A percentile compares a stretch with the other conserved stretches of the same genome.
Conservation (phyloP, 92 coral and sea anemone species). For the Paragorgia papillata region DNA sequence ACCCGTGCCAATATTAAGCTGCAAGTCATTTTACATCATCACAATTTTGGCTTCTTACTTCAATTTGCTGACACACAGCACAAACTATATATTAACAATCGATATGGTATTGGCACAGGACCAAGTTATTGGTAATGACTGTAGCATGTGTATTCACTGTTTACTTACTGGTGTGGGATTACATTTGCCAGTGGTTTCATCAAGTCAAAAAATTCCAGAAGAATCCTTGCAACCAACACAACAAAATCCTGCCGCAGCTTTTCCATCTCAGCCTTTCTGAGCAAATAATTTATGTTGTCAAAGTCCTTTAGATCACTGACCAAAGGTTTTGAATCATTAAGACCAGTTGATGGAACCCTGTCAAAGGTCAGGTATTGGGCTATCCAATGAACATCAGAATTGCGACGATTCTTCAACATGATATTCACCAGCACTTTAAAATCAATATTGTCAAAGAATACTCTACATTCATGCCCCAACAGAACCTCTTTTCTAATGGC, state of each 20-base stretch:
- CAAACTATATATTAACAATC: too few relatives aligned
- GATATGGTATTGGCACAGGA: too few relatives aligned
- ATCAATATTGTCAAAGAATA: slow-evolving; percentile 60
- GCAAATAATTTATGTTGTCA: slow-evolving; percentile 53
- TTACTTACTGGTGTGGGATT: too few relatives aligned
- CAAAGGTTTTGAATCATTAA: slow-evolving; percentile 54
- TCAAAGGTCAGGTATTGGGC: slow-evolving; percentile 58
- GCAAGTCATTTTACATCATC: too few relatives aligned
- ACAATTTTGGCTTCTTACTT: too few relatives aligned
- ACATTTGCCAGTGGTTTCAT: too few relatives aligned
- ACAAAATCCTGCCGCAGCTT: slow-evolving; percentile 45
- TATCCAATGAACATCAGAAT: slow-evolving; percentile 63
- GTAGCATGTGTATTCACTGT: too few relatives aligned
- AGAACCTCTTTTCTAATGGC: slow-evolving; percentile 20
- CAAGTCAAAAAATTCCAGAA: slow-evolving; percentile 50
- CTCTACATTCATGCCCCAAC: slow-evolving; percentile 33
- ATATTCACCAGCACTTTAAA: slow-evolving; percentile 55
- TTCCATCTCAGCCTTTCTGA: slow-evolving; percentile 37
- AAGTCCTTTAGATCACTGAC: slow-evolving; percentile 22
- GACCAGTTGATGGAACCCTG: slow-evolving; percentile 41
- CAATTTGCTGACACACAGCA: too few relatives aligned
- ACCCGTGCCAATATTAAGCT: too few relatives aligned
- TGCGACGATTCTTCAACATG: slow-evolving; percentile 36
- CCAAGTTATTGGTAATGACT: too few relatives aligned
- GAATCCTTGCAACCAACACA: slow-evolving; percentile 48